These are phyloP conservation scores for Spilosoma lubricipeda DNA, from an alignment of 2,888 invertebrate species.

Conservation along the genomic window DNA sequence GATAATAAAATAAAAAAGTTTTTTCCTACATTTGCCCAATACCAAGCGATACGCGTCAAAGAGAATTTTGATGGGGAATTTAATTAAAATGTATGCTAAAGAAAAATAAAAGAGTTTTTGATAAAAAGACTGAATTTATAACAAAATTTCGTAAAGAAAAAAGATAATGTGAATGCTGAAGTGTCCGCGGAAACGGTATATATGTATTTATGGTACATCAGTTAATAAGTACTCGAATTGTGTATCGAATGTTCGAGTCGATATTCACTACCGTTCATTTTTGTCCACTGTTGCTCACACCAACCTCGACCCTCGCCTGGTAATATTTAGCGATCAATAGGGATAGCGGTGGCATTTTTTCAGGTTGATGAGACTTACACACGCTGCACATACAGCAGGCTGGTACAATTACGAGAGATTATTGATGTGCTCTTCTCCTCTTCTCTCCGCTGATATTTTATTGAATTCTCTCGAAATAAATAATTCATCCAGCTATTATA, in stretches of 20 bases:
- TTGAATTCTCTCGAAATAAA: neutral
- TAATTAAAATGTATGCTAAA: slow-evolving; percentile 51
- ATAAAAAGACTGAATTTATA: slow-evolving; percentile 29
- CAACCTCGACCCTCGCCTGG: neutral
- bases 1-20: slow-evolving; percentile 66
- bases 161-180: neutral
- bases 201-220: neutral
- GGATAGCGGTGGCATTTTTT: neutral
- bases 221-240: neutral
- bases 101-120: slow-evolving; percentile 41
- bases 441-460: too few relatives aligned
- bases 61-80: slow-evolving; percentile 53
- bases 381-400: neutral
- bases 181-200: neutral
- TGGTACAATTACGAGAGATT: neutral
- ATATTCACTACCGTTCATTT: neutral
- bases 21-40: slow-evolving; percentile 59
- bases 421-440: neutral
- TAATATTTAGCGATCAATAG: neutral
- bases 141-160: slow-evolving; percentile 14
- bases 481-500: neutral
- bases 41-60: slow-evolving; percentile 58
- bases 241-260: neutral
- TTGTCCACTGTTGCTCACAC: neutral
- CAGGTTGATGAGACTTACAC: neutral